A percentile compares a stretch with the other conserved stretches of the same genome.
These are phyloP conservation scores for Polyergus mexicanus DNA, from an alignment of 1,140 invertebrate species.

Conservation along the genomic window DNA sequence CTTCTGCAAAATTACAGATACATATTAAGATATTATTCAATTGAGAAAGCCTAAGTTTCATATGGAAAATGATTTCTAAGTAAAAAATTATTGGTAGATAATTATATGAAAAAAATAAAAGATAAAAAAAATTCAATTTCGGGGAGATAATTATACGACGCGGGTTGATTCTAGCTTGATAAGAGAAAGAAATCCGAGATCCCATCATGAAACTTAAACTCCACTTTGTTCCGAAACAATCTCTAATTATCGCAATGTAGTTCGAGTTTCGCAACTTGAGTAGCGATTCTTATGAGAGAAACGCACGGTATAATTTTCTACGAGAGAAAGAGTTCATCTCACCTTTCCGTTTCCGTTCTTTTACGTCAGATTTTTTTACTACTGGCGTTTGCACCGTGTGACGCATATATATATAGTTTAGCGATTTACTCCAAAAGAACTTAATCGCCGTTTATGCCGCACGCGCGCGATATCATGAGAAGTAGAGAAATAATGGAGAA, in stretches of 20 bases:
- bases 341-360: not conserved
- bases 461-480: not conserved
- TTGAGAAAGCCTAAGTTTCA: constrained; percentile 29
- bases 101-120: not conserved
- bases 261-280: constrained; percentile 62
- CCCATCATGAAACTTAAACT: constrained; percentile 64
- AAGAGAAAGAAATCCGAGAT: constrained; percentile 39
- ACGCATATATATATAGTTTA: not conserved
- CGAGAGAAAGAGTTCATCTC: too few relatives aligned
- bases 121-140: not conserved
- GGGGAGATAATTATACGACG: not conserved
- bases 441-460: constrained; percentile 41
- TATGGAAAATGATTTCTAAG: constrained; percentile 65
- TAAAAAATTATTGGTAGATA: not conserved
- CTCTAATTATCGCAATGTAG: constrained; percentile 66
- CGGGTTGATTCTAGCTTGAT: not conserved
- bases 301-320: constrained; percentile 47
- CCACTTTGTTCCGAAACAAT: constrained; percentile 63
- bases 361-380: constrained; percentile 4
- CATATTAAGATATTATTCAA: constrained; percentile 39
- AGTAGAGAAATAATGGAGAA: constrained; percentile 23
- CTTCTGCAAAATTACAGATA: not conserved
- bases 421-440: constrained; percentile 26
- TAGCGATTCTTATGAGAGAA: constrained; percentile 53
- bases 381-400: not conserved